These are phyloP conservation scores for Phallusia fumigata DNA, from an alignment of 23 tunicate genomes.

Conservation along the genomic window DNA sequence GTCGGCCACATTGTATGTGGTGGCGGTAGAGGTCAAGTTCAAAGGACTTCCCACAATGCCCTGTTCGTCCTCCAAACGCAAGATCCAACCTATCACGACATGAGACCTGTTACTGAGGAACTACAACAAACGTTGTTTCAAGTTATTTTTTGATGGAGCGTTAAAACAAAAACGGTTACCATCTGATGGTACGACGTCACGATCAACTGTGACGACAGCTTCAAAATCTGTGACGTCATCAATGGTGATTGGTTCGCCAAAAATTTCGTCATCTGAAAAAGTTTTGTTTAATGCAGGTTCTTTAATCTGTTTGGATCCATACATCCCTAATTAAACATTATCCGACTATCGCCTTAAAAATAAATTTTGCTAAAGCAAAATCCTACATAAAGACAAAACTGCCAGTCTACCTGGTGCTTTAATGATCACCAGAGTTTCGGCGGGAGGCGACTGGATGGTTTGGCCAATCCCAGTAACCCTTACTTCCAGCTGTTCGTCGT, in stretches of 20 bases:
- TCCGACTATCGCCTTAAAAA: no score
- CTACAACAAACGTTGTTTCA: not conserved
- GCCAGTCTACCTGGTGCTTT: conserved; percentile 16
- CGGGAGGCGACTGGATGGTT: conserved; percentile 26
- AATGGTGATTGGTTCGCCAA: not conserved
- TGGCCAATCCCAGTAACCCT: conserved; percentile 42
- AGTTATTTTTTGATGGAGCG: not conserved
- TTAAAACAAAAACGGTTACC: not conserved
- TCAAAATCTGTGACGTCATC: not conserved
- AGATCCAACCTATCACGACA: conserved; percentile 32
- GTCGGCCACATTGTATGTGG: conserved; percentile 1
- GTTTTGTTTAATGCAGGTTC: no score
- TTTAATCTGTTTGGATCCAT: no score
- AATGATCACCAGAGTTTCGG: not conserved
- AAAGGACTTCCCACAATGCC: conserved; percentile 38
- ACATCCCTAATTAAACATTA: no score
- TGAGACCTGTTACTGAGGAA: not conserved
- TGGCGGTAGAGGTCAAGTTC: not conserved
- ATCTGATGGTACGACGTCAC: not conserved
- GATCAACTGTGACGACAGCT: not conserved
- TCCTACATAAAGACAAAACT: no score
- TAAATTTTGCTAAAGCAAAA: no score
- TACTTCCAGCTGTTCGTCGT: conserved; percentile 19
- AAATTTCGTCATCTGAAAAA: not conserved
- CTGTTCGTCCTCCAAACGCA: conserved; percentile 32